Evolutionary conservation across 2,888 invertebrate species (phyloP).

Genomic region (Fragum whitleyi): DNA sequence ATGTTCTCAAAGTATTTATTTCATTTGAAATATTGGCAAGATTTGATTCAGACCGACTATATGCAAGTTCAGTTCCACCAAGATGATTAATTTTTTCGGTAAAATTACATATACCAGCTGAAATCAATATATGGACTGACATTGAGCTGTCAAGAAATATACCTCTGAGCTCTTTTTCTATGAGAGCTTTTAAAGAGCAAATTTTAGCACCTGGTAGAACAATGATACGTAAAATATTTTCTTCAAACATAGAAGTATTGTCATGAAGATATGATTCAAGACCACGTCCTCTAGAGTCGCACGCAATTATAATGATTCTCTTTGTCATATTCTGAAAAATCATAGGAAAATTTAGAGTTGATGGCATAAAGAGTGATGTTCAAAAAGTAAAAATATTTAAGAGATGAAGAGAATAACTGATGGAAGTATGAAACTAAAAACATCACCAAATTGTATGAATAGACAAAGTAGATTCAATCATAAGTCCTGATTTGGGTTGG

Average conservation of each 20-base stretch:
- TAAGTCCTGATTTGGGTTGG: too few relatives aligned
- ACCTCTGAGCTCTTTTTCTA: not conserved
- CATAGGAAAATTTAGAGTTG: too few relatives aligned
- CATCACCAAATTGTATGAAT: too few relatives aligned
- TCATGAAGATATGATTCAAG: not conserved
- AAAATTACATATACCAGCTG: not conserved
- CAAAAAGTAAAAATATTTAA: too few relatives aligned
- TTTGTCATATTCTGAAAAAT: too few relatives aligned
- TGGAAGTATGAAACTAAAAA: too few relatives aligned
- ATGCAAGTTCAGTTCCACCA: not conserved
- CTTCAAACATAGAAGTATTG: not conserved
- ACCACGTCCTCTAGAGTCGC: not conserved
- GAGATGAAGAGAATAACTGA: too few relatives aligned
- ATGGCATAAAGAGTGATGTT: too few relatives aligned
- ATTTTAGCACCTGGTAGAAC: not conserved
- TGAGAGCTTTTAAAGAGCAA: not conserved
- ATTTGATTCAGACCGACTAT: not conserved
- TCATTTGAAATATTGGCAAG: not conserved
- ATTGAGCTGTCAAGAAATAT: not conserved
- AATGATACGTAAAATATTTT: not conserved
- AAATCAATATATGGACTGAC: not conserved
- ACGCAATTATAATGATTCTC: not conserved
- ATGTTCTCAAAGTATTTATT: not conserved
- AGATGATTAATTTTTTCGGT: not conserved
- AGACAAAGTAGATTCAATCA: too few relatives aligned